Percentiles rank a stretch among this genome's conserved stretches.
Conservation (phyloP, 1,140 invertebrate genomes). For the Bradysia coprophila region DNA sequence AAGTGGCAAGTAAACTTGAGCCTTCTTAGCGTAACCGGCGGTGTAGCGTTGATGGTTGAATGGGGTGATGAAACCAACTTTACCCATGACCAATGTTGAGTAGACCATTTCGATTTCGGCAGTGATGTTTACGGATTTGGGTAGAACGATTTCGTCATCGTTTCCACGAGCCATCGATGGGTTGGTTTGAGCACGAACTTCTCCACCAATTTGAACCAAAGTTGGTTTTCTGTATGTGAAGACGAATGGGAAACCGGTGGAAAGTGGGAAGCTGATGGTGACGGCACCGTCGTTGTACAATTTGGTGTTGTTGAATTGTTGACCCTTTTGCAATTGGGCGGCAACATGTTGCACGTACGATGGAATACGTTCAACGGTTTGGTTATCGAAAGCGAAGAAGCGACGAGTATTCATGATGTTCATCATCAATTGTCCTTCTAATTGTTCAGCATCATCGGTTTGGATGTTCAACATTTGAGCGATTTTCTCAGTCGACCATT, state of each 20-base stretch:
- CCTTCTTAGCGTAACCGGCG: conserved; percentile 34
- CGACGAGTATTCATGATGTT: conserved; percentile 22
- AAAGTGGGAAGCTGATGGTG: conserved; percentile 40
- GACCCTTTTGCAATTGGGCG: conserved; percentile 24
- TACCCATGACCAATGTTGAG: conserved; percentile 29
- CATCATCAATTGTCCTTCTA: conserved; percentile 33
- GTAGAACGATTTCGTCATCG: conserved; percentile 2
- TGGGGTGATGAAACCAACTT: conserved; percentile 41
- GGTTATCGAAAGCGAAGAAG: conserved; percentile 34
- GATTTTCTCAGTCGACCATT: conserved; percentile 28
- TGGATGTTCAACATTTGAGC: conserved; percentile 34
- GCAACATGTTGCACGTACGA: conserved; percentile 16
- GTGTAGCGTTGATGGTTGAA: conserved; percentile 34
- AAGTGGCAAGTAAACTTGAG: conserved; percentile 32
- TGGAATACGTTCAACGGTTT: conserved; percentile 27
- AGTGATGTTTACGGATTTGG: conserved; percentile 19
- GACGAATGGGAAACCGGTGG: conserved; percentile 43
- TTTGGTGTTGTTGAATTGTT: conserved; percentile 33
- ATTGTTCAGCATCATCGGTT: conserved; percentile 24
- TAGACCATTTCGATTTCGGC: conserved; percentile 27
- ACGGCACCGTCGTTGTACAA: conserved; percentile 28
- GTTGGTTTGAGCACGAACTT: conserved; percentile 22
- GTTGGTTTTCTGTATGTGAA: conserved; percentile 33
- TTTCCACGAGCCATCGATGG: conserved; percentile 10
- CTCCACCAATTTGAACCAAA: conserved; percentile 25